phyloP scores from a whole-genome alignment of 2,797 vertebrate genomes.

The Propithecus perrieri region DNA sequence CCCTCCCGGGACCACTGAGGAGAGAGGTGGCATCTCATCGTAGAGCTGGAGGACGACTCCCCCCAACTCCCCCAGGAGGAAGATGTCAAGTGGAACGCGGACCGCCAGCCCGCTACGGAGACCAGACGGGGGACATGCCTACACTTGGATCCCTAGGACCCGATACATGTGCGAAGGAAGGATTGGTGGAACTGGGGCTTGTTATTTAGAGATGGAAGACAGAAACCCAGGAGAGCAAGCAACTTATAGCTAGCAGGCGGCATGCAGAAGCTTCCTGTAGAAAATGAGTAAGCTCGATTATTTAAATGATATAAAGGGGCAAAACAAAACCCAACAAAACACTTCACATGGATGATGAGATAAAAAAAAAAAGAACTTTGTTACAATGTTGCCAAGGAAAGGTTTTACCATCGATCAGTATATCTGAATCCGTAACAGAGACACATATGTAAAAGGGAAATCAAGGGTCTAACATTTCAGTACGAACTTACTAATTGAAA shows the following conservation, averaged over 20 bases:
- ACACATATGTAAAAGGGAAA: not conserved
- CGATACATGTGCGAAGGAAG: not conserved
- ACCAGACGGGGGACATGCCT: rapidly evolving
- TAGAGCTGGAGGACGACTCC: not conserved
- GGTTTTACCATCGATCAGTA: not conserved
- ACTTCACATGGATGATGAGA: not conserved
- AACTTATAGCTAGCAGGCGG: rapidly evolving
- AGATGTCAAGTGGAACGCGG: rapidly evolving
- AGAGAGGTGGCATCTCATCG: not conserved
- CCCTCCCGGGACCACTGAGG: rapidly evolving
- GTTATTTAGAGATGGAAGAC: not conserved
- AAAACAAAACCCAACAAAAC: not conserved
- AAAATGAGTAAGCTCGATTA: not conserved
- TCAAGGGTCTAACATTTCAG: not conserved
- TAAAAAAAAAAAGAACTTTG: not conserved
- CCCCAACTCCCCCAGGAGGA: rapidly evolving
- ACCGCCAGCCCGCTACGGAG: too few species aligned
- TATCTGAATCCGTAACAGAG: not conserved
- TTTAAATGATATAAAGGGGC: not conserved
- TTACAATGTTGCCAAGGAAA: not conserved
- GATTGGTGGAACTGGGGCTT: rapidly evolving
- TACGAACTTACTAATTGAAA: not conserved
- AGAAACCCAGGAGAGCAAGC: not conserved
- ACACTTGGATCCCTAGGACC: not conserved
- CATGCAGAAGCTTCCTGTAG: not conserved